Evolutionary conservation across 2,888 invertebrate species (phyloP).

Genomic region (Lucinisca nassula): DNA sequence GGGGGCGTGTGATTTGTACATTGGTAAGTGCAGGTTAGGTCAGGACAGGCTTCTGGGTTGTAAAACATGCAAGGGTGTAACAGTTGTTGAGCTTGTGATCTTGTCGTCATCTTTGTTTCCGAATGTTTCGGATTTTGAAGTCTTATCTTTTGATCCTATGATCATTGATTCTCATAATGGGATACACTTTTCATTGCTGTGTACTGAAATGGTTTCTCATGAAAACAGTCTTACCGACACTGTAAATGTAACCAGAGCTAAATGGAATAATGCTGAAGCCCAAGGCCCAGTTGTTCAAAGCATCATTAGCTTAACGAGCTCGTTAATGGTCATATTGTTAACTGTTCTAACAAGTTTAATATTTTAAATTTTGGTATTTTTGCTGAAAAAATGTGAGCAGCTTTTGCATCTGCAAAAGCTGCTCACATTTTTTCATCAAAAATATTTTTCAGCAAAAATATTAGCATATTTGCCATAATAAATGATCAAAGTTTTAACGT

Average conservation of each 20-base stretch:
- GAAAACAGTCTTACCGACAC: not conserved
- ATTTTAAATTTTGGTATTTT: too few species aligned
- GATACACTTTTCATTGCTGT: not conserved
- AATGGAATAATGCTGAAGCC: not conserved
- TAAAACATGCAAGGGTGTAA: not conserved
- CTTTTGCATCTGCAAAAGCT: too few species aligned
- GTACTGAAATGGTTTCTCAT: not conserved
- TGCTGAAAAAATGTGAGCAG: too few species aligned
- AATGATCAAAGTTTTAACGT: too few species aligned
- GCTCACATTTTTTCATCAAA: too few species aligned
- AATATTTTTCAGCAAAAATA: too few species aligned
- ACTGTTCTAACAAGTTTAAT: too few species aligned
- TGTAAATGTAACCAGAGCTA: not conserved
- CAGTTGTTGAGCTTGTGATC: not conserved
- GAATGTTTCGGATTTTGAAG: not conserved
- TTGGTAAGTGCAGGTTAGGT: not conserved
- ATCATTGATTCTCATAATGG: not conserved
- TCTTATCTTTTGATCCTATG: not conserved
- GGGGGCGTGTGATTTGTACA: not conserved
- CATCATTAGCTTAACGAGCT: too few species aligned
- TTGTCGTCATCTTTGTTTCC: not conserved
- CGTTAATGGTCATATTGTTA: too few species aligned
- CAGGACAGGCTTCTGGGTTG: not conserved
- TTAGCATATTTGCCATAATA: too few species aligned
- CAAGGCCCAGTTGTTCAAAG: too few species aligned